These are phyloP conservation scores for Procambarus virginalis DNA, from an alignment of 1,140 invertebrate species.

Conservation along the genomic window DNA sequence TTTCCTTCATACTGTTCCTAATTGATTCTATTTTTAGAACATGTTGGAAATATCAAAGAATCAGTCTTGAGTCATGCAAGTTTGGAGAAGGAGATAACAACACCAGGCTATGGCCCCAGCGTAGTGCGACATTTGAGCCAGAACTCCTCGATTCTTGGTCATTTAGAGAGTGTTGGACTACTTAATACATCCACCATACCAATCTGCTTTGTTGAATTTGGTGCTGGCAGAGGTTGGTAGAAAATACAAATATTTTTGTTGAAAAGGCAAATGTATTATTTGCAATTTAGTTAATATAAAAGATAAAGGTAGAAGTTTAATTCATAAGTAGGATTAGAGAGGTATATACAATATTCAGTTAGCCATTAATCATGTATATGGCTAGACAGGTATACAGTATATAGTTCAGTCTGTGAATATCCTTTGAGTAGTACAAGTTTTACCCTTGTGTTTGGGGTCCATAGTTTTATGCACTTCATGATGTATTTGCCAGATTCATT, in stretches of 20 bases:
- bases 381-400: too few species aligned
- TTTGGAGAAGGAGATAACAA: conserved; percentile 22
- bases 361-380: too few species aligned
- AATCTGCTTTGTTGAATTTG: conserved; percentile 46
- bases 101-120: conserved; percentile 10
- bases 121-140: conserved; percentile 29
- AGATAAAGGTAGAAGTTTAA: background rate
- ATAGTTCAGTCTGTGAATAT: too few species aligned
- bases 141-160: conserved; percentile 39
- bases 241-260: background rate
- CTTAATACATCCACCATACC: conserved; percentile 23
- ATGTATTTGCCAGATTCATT: too few species aligned
- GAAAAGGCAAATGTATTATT: background rate
- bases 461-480: too few species aligned
- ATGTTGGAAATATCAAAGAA: conserved; percentile 24
- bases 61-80: conserved; percentile 15
- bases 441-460: too few species aligned
- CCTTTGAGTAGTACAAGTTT: too few species aligned
- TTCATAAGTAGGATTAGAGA: background rate
- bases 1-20: background rate
- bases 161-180: background rate
- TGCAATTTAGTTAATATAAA: background rate
- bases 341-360: too few species aligned
- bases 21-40: background rate
- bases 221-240: conserved; percentile 37